These are phyloP conservation scores for Ormyrus nitidulus DNA, from an alignment of 2,888 invertebrate species.

Conservation along the genomic window DNA sequence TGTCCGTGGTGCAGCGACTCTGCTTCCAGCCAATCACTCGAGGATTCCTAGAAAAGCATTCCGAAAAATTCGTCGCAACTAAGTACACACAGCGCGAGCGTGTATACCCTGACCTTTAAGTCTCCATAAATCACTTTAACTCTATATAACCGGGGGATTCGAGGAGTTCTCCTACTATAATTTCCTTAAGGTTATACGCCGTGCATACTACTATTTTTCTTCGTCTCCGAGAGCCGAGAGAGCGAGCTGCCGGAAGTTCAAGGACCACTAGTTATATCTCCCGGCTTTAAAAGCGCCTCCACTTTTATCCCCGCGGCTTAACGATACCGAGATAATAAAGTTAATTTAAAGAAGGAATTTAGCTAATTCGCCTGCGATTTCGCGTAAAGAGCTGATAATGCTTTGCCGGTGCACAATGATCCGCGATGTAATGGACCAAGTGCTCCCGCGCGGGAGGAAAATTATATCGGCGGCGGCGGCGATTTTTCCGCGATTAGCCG, in stretches of 20 bases:
- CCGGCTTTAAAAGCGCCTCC: not conserved
- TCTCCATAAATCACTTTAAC: too few species aligned
- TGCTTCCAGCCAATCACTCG: too few species aligned
- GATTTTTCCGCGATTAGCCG: conserved; percentile 25
- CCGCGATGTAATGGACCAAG: not conserved
- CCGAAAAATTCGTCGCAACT: too few species aligned
- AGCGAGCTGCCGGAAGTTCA: conserved; percentile 10
- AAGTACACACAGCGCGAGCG: too few species aligned
- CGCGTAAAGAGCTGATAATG: not conserved
- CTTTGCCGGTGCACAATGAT: not conserved
- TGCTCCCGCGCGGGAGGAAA: not conserved
- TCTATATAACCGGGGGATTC: too few species aligned
- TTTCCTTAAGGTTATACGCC: too few species aligned
- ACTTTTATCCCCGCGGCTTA: not conserved
- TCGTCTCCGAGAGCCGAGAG: not conserved
- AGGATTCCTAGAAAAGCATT: too few species aligned
- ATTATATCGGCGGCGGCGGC: not conserved
- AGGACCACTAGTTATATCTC: conserved; percentile 21
- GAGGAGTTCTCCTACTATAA: too few species aligned
- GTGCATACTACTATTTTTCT: too few species aligned
- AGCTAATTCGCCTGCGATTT: not conserved
- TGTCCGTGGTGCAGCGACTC: too few species aligned
- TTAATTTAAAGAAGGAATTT: not conserved
- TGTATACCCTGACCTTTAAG: too few species aligned
- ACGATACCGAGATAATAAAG: too few species aligned